phyloP scores from a whole-genome alignment of 2,888 invertebrate genomes.

The Chrysina gloriosa region DNA sequence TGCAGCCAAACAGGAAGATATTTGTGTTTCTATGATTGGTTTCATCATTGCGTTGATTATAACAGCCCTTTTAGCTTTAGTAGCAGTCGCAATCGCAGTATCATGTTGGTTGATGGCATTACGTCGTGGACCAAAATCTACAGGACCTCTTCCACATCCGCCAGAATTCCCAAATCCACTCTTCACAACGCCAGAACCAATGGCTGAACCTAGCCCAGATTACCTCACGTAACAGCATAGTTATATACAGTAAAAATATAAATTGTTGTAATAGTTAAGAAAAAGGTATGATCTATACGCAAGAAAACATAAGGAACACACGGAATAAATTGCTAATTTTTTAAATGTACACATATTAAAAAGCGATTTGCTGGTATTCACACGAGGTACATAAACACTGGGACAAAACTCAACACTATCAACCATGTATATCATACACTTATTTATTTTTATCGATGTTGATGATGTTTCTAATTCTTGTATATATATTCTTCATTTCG shows the following conservation, averaged over 20 bases:
- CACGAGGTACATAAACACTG: conserved; percentile 28
- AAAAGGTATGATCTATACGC: conserved; percentile 19
- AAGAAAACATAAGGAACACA: conserved; percentile 30
- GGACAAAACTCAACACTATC: conserved; percentile 38
- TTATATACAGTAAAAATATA: conserved; percentile 7
- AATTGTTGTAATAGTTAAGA: conserved; percentile 17
- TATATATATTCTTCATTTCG: conserved; percentile 44
- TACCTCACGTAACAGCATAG: conserved; percentile 71
- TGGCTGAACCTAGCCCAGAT: conserved; percentile 85
- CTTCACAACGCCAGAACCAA: conserved; percentile 84
- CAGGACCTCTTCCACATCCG: conserved; percentile 93
- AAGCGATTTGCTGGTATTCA: conserved; percentile 25
- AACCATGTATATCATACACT: conserved; percentile 47
- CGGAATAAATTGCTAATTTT: not conserved
- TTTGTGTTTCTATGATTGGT: conserved; percentile 94
- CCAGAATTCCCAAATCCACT: conserved; percentile 95
- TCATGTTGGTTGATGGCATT: conserved; percentile 97
- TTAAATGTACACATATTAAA: conserved; percentile 16
- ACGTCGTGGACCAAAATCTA: conserved; percentile 85
- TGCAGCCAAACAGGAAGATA: conserved; percentile 77
- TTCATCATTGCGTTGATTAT: conserved; percentile 92
- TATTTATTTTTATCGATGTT: conserved; percentile 45
- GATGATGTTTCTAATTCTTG: conserved; percentile 36
- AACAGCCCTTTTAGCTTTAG: conserved; percentile 90
- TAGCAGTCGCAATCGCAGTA: conserved; percentile 93